Percentiles rank a stretch among this genome's conserved stretches.
Evolutionary conservation across 2,797 vertebrate species (phyloP).

Genomic region (Hydrocynus forskahlii): DNA sequence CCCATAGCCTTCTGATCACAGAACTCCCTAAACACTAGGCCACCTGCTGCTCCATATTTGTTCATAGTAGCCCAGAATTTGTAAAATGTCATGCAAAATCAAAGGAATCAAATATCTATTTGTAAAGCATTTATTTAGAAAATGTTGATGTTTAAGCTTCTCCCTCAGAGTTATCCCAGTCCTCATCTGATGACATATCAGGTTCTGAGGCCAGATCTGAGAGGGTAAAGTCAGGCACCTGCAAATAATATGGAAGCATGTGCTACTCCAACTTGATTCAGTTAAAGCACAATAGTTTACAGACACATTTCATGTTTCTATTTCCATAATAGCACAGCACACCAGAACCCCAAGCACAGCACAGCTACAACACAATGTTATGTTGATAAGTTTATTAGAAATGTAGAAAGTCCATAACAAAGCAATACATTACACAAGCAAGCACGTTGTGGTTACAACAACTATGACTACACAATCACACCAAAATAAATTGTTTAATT

Average conservation of each 20-base stretch:
- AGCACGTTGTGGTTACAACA: neutral
- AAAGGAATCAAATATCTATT: neutral
- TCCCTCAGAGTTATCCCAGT: neutral
- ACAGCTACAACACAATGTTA: conserved; percentile 1
- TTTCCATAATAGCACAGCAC: neutral
- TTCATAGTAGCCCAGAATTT: no score
- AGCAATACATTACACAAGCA: conserved; percentile 16
- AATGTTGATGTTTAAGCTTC: neutral
- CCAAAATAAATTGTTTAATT: neutral
- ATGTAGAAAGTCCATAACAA: conserved; percentile 41
- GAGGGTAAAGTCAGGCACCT: conserved; percentile 78
- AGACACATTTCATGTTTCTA: no score
- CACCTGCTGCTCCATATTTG: no score
- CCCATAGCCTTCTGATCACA: no score
- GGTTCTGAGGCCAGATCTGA: conserved; percentile 78
- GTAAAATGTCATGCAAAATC: neutral
- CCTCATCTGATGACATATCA: conserved; percentile 53
- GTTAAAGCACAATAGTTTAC: neutral
- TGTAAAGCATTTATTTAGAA: conserved; percentile 2
- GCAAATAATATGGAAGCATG: conserved; percentile 63
- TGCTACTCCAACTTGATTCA: neutral
- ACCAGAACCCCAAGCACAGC: neutral
- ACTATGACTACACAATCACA: conserved; percentile 18
- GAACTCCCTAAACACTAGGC: no score
- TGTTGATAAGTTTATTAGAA: conserved; percentile 60